Conservation (phyloP, 2,797 vertebrate species). For the Orestias chungarensis region DNA sequence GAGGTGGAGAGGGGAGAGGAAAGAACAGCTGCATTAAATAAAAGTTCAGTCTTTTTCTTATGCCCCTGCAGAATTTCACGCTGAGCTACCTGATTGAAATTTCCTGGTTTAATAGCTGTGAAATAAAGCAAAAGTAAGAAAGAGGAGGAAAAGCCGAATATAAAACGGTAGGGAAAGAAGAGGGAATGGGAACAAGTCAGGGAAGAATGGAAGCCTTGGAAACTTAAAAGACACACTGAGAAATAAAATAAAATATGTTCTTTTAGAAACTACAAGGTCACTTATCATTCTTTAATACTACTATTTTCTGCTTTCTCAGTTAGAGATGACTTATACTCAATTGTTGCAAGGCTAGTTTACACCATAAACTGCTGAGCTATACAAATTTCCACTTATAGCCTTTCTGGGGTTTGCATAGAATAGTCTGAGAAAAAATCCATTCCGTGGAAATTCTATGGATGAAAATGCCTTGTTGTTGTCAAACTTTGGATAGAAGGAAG, state of each 20-base stretch:
- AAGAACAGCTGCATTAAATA: conserved; percentile 72
- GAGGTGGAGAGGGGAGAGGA: conserved; percentile 67
- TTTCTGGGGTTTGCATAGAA: background rate
- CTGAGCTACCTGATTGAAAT: conserved; percentile 80
- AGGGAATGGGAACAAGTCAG: conserved; percentile 8
- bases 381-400: background rate
- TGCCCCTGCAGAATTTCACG: conserved; percentile 72
- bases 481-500: background rate
- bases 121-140: conserved; percentile 77
- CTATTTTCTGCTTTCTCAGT: conserved; percentile 15
- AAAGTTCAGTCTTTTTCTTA: conserved; percentile 66
- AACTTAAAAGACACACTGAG: conserved; percentile 25
- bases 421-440: background rate
- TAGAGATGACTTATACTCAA: no score
- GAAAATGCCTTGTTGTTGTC: no score
- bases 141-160: conserved; percentile 45
- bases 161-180: conserved; percentile 46
- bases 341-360: background rate
- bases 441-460: background rate
- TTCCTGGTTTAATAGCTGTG: conserved; percentile 80
- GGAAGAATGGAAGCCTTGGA: conserved; percentile 15
- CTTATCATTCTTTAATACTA: conserved; percentile 25
- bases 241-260: conserved; percentile 30
- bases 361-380: background rate
- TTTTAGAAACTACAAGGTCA: conserved; percentile 41